Evolutionary conservation across 1,140 invertebrate genomes (phyloP).

Genomic region (Bombus terrestris): DNA sequence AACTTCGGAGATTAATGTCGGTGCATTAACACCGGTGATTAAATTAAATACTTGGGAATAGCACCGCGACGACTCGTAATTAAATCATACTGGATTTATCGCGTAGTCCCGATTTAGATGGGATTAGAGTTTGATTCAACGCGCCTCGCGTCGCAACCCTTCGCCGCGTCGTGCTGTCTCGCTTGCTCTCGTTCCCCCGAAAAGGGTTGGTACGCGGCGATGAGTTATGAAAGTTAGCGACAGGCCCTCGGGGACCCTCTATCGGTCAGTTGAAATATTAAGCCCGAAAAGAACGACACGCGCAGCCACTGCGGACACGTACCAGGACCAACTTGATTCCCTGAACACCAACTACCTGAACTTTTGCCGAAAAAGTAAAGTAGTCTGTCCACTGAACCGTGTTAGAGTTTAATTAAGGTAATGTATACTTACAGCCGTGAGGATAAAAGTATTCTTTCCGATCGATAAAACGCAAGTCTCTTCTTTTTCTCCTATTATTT

Average conservation of each 20-base stretch:
- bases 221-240: conserved; percentile 64
- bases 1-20: conserved; percentile 35
- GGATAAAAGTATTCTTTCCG: neutral
- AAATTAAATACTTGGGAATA: conserved; percentile 53
- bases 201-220: conserved; percentile 35
- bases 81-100: conserved; percentile 63
- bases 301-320: neutral
- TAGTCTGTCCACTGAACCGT: neutral
- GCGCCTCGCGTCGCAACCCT: neutral
- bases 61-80: conserved; percentile 52
- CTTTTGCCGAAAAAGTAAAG: conserved; percentile 5
- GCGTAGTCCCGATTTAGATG: conserved; percentile 52
- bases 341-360: neutral
- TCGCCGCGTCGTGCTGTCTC: neutral
- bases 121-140: conserved; percentile 62
- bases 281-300: conserved; percentile 38
- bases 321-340: conserved; percentile 8
- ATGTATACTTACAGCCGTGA: neutral
- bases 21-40: conserved; percentile 48
- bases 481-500: too few relatives aligned
- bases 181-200: neutral
- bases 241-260: conserved; percentile 46
- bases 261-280: conserved; percentile 59
- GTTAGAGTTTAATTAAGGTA: neutral
- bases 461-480: too few relatives aligned